Base-by-base conservation (phyloP, 2,888 invertebrate genomes). In the Germaria angustata region DNA sequence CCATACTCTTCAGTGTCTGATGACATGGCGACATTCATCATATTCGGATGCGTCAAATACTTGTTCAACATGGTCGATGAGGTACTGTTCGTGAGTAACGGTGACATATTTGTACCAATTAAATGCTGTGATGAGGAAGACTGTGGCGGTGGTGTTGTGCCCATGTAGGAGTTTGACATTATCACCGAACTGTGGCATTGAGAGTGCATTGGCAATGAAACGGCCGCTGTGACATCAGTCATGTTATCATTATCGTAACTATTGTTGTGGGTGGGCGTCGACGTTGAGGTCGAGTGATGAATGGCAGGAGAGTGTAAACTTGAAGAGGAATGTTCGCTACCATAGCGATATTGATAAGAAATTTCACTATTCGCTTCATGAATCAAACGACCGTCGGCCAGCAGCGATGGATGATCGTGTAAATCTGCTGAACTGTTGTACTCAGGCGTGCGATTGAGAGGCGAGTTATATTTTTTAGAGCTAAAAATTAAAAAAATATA, bases 11-110 rank as follows among this genome's bases (percentile, higher is more conserved):
- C 90, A 44, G 88, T 86, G 65, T 89, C 88, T 13, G 89, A 84
- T 22, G 89, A 85, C 85, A 86, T 85, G 77, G 88, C 85, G 8
- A 88, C 86, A 44, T 87, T 85, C 72, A 90, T 85, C 85, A 91
- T 88, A 49, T 88, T 88, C 13, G 89, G 87, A 84, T 91, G 90
- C 17, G 90, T 87, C 28, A 91, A 87, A 85, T 91, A 91, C 84
- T 91, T 91, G 34, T 89, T 88, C 24, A 90, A 84, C 84, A 91
- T 86, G 22, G 90, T 87, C 41, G 87, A 85, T 55, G 88, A 87
- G 15, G 90, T 89, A 73, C 91, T 87, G 77, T 89, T 91, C 15
- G 90, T 89, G 80, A 87, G 88, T 22, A 91, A 85, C 39, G 91
- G 88, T 8, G 87, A 89, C 28, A 86, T 87, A 78, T 86, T 88